Conservation (phyloP, 2,797 vertebrate species). For the Fratercula arctica region DNA sequence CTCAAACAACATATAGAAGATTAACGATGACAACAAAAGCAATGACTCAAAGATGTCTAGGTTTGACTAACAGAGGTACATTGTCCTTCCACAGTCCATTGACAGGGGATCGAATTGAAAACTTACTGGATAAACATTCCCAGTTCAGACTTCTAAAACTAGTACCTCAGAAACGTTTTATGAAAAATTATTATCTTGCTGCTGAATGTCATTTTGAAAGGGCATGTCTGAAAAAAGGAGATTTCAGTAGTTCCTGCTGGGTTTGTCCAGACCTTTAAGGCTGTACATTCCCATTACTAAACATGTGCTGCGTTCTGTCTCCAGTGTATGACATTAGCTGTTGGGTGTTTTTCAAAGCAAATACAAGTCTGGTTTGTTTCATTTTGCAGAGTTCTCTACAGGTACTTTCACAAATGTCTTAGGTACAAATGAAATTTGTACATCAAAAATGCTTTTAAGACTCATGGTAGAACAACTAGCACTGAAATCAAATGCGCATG, state of each 20-base stretch:
- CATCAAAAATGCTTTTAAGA: not conserved
- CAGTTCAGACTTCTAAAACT: constrained; percentile 37
- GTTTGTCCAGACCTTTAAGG: constrained; percentile 54
- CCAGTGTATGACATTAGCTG: constrained; percentile 42
- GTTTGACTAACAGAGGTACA: not conserved
- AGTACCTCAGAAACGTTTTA: constrained; percentile 23
- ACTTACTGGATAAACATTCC: not conserved
- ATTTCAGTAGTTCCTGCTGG: constrained; percentile 56
- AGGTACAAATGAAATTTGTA: not conserved
- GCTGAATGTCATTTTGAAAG: constrained; percentile 49
- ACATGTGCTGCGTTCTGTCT: constrained; percentile 30
- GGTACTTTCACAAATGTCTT: not conserved
- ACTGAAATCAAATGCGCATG: constrained; percentile 16
- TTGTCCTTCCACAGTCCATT: not conserved
- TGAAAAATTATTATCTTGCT: constrained; percentile 25
- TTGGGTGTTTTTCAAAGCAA: constrained; percentile 66
- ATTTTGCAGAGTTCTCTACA: constrained; percentile 32
- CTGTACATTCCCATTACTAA: constrained; percentile 57
- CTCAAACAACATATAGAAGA: not conserved
- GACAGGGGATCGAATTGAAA: not conserved
- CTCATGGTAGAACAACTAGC: not conserved
- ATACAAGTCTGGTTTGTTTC: constrained; percentile 56
- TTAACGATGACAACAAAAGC: not conserved
- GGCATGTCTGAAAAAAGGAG: constrained; percentile 23
- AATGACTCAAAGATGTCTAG: not conserved